phyloP scores from a whole-genome alignment of 2,888 invertebrate genomes.

The Chromoteleia sp. region DNA sequence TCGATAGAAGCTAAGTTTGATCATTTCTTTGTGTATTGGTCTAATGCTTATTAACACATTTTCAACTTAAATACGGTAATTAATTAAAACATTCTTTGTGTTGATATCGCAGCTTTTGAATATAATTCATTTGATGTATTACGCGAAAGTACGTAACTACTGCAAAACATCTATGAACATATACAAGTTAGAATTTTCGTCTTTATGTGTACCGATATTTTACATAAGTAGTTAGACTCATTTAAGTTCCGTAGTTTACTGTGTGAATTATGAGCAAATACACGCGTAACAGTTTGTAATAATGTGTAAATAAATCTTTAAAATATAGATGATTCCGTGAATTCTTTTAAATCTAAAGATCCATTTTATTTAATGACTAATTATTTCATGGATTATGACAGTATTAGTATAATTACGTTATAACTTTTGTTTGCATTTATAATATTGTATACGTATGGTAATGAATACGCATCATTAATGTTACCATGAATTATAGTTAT shows the following conservation, averaged over 20 bases:
- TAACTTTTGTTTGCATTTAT: not conserved
- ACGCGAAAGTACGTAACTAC: slow-evolving; percentile 30
- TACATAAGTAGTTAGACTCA: slow-evolving; percentile 42
- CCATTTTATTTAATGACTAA: not conserved
- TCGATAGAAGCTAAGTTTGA: not conserved
- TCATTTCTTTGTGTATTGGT: not conserved
- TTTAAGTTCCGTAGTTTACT: slow-evolving; percentile 39
- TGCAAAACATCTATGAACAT: slow-evolving; percentile 34
- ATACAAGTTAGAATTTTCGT: slow-evolving; percentile 33
- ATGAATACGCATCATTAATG: not conserved
- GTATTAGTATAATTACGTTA: too few relatives aligned
- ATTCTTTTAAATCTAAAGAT: not conserved
- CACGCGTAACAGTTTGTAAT: slow-evolving; percentile 11
- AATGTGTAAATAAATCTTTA: slow-evolving; percentile 16
- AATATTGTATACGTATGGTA: not conserved
- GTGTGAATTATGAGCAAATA: slow-evolving; percentile 34
- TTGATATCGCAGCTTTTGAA: slow-evolving; percentile 15
- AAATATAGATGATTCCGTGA: not conserved
- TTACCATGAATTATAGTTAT: not conserved
- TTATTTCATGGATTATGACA: not conserved
- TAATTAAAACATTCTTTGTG: slow-evolving; percentile 25
- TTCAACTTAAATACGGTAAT: slow-evolving; percentile 4
- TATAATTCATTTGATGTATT: slow-evolving; percentile 33
- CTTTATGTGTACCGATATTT: slow-evolving; percentile 42
- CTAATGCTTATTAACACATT: not conserved